Evolutionary conservation across 1,140 invertebrate genomes (phyloP).

Genomic region (Phenacoccus solenopsis): DNA sequence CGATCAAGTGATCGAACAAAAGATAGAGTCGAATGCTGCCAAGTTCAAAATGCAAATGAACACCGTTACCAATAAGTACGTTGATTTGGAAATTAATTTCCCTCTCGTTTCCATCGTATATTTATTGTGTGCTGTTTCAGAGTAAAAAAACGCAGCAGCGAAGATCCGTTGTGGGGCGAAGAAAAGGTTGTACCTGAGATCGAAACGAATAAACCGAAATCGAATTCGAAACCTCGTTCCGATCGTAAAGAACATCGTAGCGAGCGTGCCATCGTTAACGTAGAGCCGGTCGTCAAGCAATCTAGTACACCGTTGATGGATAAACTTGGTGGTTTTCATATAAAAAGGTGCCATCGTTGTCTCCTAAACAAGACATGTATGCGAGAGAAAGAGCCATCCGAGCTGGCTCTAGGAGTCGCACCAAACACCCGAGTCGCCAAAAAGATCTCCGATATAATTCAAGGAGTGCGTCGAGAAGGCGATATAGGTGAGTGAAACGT

Average conservation of each 20-base stretch:
- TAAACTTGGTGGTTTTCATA: neutral
- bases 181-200: neutral
- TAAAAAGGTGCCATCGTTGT: neutral
- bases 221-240: neutral
- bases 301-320: neutral
- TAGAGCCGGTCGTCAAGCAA: neutral
- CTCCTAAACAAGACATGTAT: neutral
- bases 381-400: neutral
- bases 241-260: neutral
- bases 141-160: conserved; percentile 20
- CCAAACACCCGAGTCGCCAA: neutral
- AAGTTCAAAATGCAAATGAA: neutral
- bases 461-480: neutral
- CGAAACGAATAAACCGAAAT: neutral
- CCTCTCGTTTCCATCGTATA: neutral
- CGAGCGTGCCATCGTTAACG: neutral
- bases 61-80: neutral
- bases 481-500: neutral
- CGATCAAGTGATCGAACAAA: neutral
- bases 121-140: neutral
- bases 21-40: neutral
- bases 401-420: neutral
- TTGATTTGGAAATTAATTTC: neutral
- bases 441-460: neutral
- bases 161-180: neutral